Base-by-base conservation (phyloP, 2,113 vertebrate genomes). In the Gulo gulo region DNA sequence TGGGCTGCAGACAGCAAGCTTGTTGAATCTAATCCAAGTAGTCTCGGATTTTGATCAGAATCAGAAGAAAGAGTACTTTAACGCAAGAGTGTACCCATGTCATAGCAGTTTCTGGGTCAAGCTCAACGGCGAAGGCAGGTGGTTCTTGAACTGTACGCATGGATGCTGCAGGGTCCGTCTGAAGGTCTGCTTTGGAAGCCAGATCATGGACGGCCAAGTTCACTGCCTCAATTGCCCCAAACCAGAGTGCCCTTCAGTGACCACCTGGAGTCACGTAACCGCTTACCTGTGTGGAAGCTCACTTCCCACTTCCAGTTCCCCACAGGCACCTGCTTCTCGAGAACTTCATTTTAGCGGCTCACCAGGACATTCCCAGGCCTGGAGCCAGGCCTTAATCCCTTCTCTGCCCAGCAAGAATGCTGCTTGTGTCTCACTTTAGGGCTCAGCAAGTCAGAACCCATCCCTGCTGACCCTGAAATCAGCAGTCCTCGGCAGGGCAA, bases 181-280 rank as follows among this genome's bases (percentile, higher is more conserved):
- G 97, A 99, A 98, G 52, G 99, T 99, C 94, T 99, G 99, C 98
- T 99, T 99, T 97, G 99, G n/a, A 36, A 29, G n/a, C 55, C 55
- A 39, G 52, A 82, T 82, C n/a, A 10, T 29, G n/a, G 13, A 82
- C 26, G 52, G 99, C 0, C 99, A 99, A 84, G 99, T 99, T 91
- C 99, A 98, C 98, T 99, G 99, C 98, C 99, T 99, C 98, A 99
- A 99, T 95, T 99, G 99, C 90, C 99, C 99, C 9, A 99, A 99
- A 93, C 99, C 99, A 52, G 98, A 99, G 97, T 99, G 99, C 97
- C 98, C 98, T 92, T 99, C 99, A 50, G 93, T 99, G 57, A 99
- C 99, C 69, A 99, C 99, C n/a, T 99, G 99, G 2, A 97, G 98
- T 79, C 99, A 99, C 99, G 99, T 99, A 99, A 98, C 3, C 7